Base-by-base conservation (phyloP, 2,888 invertebrate genomes). In the Plagodis pulveraria region DNA sequence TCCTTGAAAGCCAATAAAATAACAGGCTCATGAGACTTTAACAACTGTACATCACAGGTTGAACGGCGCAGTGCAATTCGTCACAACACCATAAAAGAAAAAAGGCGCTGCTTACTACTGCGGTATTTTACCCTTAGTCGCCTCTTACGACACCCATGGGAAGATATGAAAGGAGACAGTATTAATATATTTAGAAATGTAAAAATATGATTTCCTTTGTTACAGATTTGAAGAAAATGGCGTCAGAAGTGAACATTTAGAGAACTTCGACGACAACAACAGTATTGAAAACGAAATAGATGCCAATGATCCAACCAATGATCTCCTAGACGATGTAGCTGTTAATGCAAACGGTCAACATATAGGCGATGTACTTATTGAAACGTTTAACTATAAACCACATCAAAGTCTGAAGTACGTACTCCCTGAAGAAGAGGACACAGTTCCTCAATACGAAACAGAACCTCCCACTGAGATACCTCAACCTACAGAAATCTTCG, bases 301-400 rank as follows among this genome's bases (percentile, higher is more conserved):
- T 0, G 65, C 66, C 4, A 22, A 22, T 22, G 22, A 22, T 22
- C 22, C 22, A 1, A 52, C 56, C 6, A 66, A 60, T 8, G 68
- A 61, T 43, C 74, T 72, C 6, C 59, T 61, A 44, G 67, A 74
- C 36, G 83, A 83, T 40, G 51, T 77, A 5, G 68, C 58, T 0
- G 73, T 83, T 41, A 81, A 80, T 60, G 63, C 63, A 41, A 53
- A 72, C 7, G 68, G 68, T 0, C 64, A 69, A 0, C 56, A 70
- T 11, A 48, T 63, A 5, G 67, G 68, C 6, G 75, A 76, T n/a
- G 50, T 62, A 0, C 62, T 64, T 2, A 70, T 76, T 6, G 83
- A 81, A 48, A 77, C 70, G 0, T 78, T 80, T 44, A 65, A 66
- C 0, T 69, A 71, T 65, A 42, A 48, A 6, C 63, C 62, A 0